Percentiles rank a stretch among this genome's conserved stretches.
Conservation (phyloP, 2,113 vertebrate species). For the Salvelinus namaycush region DNA sequence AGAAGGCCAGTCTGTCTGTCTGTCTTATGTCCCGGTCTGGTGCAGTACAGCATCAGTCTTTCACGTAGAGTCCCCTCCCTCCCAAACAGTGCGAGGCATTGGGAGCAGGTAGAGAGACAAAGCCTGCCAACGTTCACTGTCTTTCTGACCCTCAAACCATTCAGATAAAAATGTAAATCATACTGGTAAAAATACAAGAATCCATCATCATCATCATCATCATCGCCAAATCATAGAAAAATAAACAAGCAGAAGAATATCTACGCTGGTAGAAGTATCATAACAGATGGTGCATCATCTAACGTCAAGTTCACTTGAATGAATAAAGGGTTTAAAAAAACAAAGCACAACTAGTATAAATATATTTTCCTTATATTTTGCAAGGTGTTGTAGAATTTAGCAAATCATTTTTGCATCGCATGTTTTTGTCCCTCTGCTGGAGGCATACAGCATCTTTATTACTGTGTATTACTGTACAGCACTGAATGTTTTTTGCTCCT, state of each 20-base stretch:
- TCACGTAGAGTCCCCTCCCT: conserved; percentile 57
- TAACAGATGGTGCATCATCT: conserved; percentile 59
- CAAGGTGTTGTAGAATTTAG: conserved; percentile 52
- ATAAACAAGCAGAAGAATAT: conserved; percentile 61
- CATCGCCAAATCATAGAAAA: conserved; percentile 63
- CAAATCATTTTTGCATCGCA: conserved; percentile 60
- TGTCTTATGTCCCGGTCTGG: not conserved
- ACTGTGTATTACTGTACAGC: too few relatives aligned
- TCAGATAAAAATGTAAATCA: conserved; percentile 40
- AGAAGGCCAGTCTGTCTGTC: not conserved
- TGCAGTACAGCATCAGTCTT: conserved; percentile 17
- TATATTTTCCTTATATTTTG: conserved; percentile 80
- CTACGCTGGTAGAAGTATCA: conserved; percentile 59
- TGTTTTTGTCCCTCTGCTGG: conserved; percentile 77
- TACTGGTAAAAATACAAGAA: conserved; percentile 52
- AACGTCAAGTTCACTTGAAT: conserved; percentile 53
- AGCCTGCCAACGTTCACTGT: not conserved
- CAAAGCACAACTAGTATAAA: conserved; percentile 75
- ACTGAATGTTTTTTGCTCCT: too few relatives aligned
- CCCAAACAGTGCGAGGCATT: conserved; percentile 60
- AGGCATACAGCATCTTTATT: conserved; percentile 82
- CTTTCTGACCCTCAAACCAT: conserved; percentile 17
- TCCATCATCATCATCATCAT: conserved; percentile 61
- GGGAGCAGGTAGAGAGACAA: conserved; percentile 38
- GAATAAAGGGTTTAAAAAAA: conserved; percentile 24